Conservation (phyloP, 2,888 invertebrate genomes). For the Megamerina dolium region DNA sequence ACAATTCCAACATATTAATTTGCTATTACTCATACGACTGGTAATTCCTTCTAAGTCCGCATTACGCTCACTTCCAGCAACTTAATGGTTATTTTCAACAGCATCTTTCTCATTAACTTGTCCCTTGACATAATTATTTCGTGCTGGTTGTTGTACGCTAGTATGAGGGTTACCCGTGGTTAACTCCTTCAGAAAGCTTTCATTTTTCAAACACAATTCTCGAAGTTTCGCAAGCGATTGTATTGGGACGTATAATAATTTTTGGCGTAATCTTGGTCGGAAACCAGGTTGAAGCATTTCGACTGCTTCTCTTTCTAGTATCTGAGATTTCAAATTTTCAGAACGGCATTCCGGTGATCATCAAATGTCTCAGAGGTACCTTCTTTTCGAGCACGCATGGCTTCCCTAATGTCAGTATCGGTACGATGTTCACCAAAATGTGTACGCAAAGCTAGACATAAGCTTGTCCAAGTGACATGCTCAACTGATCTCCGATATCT, state of each 20-base stretch:
- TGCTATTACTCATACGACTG: too few species aligned
- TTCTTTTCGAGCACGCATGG: slow-evolving; percentile 2
- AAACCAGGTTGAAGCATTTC: slow-evolving; percentile 12
- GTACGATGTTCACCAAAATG: too few species aligned
- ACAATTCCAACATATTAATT: slow-evolving; percentile 12
- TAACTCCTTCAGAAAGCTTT: too few species aligned
- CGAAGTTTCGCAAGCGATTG: slow-evolving; percentile 8
- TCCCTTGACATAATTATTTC: too few species aligned
- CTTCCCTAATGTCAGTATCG: slow-evolving; percentile 6
- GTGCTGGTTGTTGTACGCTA: too few species aligned
- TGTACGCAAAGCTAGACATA: slow-evolving; percentile 5
- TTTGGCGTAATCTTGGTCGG: too few species aligned
- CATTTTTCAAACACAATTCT: slow-evolving; percentile 6
- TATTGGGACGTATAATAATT: slow-evolving; percentile 9
- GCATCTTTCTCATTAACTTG: too few species aligned
- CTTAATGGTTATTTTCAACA: too few species aligned
- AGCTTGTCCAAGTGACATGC: slow-evolving; percentile 5
- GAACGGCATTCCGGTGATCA: slow-evolving; percentile 6
- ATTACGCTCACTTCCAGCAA: too few species aligned
- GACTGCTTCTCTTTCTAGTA: background rate
- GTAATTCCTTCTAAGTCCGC: too few species aligned
- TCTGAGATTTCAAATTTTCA: background rate
- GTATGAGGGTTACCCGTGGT: too few species aligned
- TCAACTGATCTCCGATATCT: slow-evolving; percentile 11
- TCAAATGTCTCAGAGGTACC: slow-evolving; percentile 7